Conservation (phyloP, 2,797 vertebrate genomes). For the Cynodonichthys magdalenae region DNA sequence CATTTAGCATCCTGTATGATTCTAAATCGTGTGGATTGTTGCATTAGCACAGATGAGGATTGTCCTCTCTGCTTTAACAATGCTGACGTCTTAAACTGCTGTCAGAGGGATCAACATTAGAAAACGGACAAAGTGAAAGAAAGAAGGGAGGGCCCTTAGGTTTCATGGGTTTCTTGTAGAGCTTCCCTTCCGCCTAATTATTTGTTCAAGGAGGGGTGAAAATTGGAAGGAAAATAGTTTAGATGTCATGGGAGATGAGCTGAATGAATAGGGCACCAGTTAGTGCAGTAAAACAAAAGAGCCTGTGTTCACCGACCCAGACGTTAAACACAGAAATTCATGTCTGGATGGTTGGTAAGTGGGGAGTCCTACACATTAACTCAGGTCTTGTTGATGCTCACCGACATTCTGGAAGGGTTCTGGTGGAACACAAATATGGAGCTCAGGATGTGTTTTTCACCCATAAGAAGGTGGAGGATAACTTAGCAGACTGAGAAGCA, state of each 20-base stretch:
- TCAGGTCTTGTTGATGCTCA: slow-evolving; percentile 44
- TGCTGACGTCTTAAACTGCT: not conserved
- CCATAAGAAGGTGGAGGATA: slow-evolving; percentile 29
- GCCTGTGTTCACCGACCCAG: slow-evolving; percentile 69
- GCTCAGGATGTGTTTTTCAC: slow-evolving; percentile 27
- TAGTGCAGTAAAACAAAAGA: slow-evolving; percentile 70
- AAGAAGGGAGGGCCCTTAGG: not conserved
- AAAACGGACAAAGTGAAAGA: slow-evolving; percentile 2
- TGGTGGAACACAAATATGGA: slow-evolving; percentile 56
- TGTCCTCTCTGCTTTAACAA: not conserved
- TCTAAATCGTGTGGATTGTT: slow-evolving; percentile 1
- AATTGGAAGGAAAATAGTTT: slow-evolving; percentile 36
- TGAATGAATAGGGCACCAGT: slow-evolving; percentile 40
- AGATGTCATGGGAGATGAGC: slow-evolving; percentile 60
- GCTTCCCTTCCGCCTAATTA: slow-evolving; percentile 47
- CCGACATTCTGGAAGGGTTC: slow-evolving; percentile 42
- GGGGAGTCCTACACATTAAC: slow-evolving; percentile 55
- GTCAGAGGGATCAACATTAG: not conserved
- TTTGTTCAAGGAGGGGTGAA: slow-evolving; percentile 64
- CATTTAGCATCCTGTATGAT: slow-evolving; percentile 19
- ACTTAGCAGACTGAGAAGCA: slow-evolving; percentile 26
- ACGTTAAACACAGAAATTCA: slow-evolving; percentile 41
- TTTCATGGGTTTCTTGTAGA: slow-evolving; percentile 1
- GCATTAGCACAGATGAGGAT: slow-evolving; percentile 5
- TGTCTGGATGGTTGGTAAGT: slow-evolving; percentile 38